Conservation (phyloP, 2,888 invertebrate genomes). For the Hirtodrosophila alboralis region DNA sequence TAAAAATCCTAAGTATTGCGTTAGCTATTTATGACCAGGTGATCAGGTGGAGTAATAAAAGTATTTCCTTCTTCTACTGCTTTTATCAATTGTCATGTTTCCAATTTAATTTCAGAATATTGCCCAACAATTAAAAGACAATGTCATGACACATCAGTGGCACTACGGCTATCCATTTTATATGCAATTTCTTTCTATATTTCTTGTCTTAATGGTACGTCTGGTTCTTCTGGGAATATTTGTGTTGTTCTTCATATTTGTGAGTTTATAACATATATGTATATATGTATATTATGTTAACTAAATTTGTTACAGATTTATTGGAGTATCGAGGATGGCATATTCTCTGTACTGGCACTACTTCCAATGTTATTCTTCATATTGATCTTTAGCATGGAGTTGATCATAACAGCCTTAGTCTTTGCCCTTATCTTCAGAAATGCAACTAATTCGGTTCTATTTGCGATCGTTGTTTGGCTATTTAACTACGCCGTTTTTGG, state of each 20-base stretch:
- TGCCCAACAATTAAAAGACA: constrained; percentile 61
- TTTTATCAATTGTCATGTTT: too few species aligned
- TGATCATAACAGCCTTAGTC: constrained; percentile 64
- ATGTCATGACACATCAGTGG: constrained; percentile 72
- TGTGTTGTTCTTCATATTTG: constrained; percentile 42
- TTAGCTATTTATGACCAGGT: too few species aligned
- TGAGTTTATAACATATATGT: constrained; percentile 30
- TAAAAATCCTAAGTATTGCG: too few species aligned
- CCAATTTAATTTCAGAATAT: constrained; percentile 50
- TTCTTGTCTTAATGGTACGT: constrained; percentile 59
- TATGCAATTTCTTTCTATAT: constrained; percentile 57
- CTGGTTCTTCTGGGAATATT: constrained; percentile 57
- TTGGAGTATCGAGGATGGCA: constrained; percentile 36
- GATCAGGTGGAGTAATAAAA: too few species aligned
- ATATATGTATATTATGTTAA: neutral
- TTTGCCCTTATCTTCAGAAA: constrained; percentile 53
- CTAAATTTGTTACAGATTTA: constrained; percentile 24
- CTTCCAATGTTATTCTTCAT: constrained; percentile 44
- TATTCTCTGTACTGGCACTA: constrained; percentile 10
- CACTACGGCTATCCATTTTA: constrained; percentile 66
- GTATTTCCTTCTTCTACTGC: too few species aligned
- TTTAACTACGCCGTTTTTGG: constrained; percentile 68
- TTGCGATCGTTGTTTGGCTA: constrained; percentile 63
- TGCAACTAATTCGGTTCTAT: constrained; percentile 57
- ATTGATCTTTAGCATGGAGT: constrained; percentile 49